phyloP scores from a whole-genome alignment of 2,888 invertebrate species.

The Ectropis crepuscularia region DNA sequence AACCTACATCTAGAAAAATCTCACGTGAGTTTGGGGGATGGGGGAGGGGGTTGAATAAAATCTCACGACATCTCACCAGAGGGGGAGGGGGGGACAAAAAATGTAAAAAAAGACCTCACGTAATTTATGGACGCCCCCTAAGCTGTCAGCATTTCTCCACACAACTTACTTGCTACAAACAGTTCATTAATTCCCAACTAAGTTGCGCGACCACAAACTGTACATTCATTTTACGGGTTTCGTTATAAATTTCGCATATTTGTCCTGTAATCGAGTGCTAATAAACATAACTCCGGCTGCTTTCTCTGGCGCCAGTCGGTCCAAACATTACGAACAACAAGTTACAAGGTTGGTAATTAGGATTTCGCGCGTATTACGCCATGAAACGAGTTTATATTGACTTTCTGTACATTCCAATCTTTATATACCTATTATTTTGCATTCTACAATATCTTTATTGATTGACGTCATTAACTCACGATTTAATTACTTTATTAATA shows the following conservation, averaged over 20 bases:
- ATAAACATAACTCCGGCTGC: conserved; percentile 29
- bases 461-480: background rate
- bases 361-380: conserved; percentile 30
- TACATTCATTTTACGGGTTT: conserved; percentile 14
- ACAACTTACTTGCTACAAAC: conserved; percentile 1
- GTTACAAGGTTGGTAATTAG: conserved; percentile 23
- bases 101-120: too few species aligned
- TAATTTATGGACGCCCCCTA: too few species aligned
- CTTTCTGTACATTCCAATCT: conserved; percentile 17
- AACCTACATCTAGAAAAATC: too few species aligned
- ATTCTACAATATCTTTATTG: background rate
- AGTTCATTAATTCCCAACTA: background rate
- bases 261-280: conserved; percentile 15
- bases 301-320: conserved; percentile 21
- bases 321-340: conserved; percentile 11
- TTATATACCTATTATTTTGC: conserved; percentile 1
- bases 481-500: too few species aligned
- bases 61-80: too few species aligned
- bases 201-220: background rate
- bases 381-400: conserved; percentile 20
- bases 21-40: too few species aligned
- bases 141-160: too few species aligned
- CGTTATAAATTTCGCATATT: conserved; percentile 15
- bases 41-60: too few species aligned
- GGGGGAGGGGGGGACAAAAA: too few species aligned